Conservation (phyloP, 2,888 invertebrate genomes). For the Meteorus colon region DNA sequence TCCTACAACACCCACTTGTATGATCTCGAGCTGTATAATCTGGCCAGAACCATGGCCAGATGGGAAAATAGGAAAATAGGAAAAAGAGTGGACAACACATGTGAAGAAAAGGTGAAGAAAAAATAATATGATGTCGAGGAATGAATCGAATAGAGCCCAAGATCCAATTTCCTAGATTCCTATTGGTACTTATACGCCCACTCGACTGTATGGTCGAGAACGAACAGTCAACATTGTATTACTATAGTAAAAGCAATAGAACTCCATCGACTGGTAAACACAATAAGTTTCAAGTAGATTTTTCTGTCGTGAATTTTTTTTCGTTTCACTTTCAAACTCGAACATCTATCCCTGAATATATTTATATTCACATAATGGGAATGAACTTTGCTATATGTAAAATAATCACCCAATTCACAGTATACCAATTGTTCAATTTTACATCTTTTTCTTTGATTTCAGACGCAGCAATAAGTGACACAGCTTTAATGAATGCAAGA, state of each 20-base stretch:
- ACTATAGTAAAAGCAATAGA: slow-evolving; percentile 5
- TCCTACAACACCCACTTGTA: no score
- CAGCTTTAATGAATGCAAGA: slow-evolving; percentile 27
- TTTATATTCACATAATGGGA: neutral
- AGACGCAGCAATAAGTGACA: slow-evolving; percentile 48
- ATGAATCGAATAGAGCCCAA: slow-evolving; percentile 16
- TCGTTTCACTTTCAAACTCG: slow-evolving; percentile 4
- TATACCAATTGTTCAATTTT: neutral
- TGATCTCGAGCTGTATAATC: no score
- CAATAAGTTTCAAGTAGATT: slow-evolving; percentile 52
- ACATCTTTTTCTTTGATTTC: slow-evolving; percentile 36
- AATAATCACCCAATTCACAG: neutral
- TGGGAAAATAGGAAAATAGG: no score
- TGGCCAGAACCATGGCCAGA: no score
- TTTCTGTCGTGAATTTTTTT: slow-evolving; percentile 36
- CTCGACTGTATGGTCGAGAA: slow-evolving; percentile 39
- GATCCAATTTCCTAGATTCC: slow-evolving; percentile 51
- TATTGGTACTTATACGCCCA: slow-evolving; percentile 46
- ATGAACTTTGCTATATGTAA: neutral
- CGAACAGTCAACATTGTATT: slow-evolving; percentile 42
- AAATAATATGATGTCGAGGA: slow-evolving; percentile 36
- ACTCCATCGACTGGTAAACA: slow-evolving; percentile 48
- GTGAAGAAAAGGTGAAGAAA: slow-evolving; percentile 9
- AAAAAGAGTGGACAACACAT: no score
- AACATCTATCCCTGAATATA: neutral